Evolutionary conservation across 2,113 vertebrate species (phyloP), one percentile per base, ranked within the genome.

Genomic region (Bujurquina vittata): DNA sequence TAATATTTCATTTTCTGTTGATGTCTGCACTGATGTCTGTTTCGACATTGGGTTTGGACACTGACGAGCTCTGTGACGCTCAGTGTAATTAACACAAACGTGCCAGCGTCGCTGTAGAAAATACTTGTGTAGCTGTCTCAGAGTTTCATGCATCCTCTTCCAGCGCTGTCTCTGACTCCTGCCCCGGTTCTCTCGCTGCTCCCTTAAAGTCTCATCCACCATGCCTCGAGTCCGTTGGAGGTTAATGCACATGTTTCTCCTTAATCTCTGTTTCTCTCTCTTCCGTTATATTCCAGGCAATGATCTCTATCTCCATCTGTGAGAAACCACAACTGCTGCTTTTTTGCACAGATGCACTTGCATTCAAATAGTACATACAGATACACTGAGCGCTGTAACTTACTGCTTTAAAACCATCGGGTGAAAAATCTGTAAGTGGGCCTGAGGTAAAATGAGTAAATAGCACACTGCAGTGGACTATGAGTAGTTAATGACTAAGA

Each of bases 281-380:
- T 76, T 83, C 58, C 2, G 60, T 78, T 80, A 37, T 40, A 37
- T 40, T 61, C 14, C 15, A 80, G 57, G 12, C 59, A 10, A 1
- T 0, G 81, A 87, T 84, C 65, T 85, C n/a, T 72, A 77, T 85
- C 83, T 84, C 31, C n/a, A 3, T 74, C 33, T 84, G 73, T 49
- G 58, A 54, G 22, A 78, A 87, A 82, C 91, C 85, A 82, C 87
- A 75, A 80, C 82, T 75, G 87, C 2, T 5, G 5, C 77, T 54
- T 23, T 31, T 57, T 17, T 77, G 20, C 17, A 76, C 77, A 83
- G 77, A 84, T 85, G 87, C 56, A 10, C 69, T 79, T n/a, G 6
- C 10, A 7, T 23, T 7, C 23, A 35, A 4, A 59, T 18, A 17
- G 37, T 10, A 17, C n/a, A 33, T 0, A 9, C 11, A 56, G 3